A percentile compares a stretch with the other conserved stretches of the same genome.
Evolutionary conservation across 2,797 vertebrate species (phyloP).

Genomic region (Fratercula arctica): DNA sequence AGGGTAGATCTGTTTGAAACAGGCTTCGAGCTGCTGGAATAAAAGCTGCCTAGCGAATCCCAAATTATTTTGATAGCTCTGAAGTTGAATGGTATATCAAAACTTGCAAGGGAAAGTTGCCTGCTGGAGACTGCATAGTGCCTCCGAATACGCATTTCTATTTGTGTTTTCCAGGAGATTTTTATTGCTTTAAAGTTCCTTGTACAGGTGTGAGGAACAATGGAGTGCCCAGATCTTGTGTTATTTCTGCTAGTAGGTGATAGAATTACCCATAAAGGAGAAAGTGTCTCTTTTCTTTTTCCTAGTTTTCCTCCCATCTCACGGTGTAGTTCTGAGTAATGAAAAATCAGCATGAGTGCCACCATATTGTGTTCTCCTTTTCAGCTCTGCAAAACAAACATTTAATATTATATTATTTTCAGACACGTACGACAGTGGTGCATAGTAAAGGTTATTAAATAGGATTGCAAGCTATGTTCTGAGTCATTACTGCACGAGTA

Average conservation of each 20-base stretch:
- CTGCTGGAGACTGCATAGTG: neutral
- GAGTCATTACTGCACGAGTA: neutral
- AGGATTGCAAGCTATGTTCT: neutral
- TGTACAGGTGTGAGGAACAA: neutral
- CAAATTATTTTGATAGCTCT: neutral
- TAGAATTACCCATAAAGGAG: neutral
- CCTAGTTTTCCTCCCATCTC: neutral
- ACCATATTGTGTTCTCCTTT: neutral
- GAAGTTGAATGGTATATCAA: neutral
- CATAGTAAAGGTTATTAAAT: neutral
- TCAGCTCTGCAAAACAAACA: neutral
- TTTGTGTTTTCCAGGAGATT: neutral
- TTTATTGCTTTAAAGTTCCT: neutral
- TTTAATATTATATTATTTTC: neutral
- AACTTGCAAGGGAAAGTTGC: neutral
- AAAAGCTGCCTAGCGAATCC: neutral
- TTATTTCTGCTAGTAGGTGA: neutral
- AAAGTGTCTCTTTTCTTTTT: neutral
- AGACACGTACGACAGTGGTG: neutral
- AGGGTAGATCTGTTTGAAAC: neutral
- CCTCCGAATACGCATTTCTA: neutral
- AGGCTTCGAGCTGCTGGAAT: neutral
- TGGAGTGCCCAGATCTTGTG: rapidly evolving
- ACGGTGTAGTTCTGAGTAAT: neutral
- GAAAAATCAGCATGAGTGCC: neutral